Base-by-base conservation (phyloP, 2,888 invertebrate genomes). In the Idaea aversata region DNA sequence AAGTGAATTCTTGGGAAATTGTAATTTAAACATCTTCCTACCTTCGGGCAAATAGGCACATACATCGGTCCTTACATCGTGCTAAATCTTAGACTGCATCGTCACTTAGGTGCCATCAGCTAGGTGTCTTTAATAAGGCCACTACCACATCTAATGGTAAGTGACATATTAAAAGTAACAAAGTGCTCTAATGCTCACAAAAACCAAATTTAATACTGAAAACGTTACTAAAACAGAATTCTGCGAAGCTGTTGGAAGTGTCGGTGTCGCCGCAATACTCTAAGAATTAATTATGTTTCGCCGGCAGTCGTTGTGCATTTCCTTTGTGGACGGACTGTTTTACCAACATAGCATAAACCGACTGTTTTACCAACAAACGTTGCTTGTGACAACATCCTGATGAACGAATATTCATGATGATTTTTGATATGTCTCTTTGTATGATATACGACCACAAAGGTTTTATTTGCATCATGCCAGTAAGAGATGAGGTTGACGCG, bases 251-350 rank as follows among this genome's bases (percentile, higher is more conserved):
- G 47, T 47, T 47, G 10, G 47, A 10, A 13, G 47, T 47, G 13
- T 47, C 47, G 47, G 47, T 47, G 47, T 47, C 47, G 47, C 47
- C 47, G 10, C 47, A 47, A 47, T 47, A 47, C 47, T 47, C 47
- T 47, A 47, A 47, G 47, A 47, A 47, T 47, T 47, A 47, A 47
- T 47, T 47, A 47, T 13, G 47, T 47, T 47, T 47, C 47, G 47
- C 47, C 47, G 47, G 47, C 47, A 47, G 47, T 47, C 47, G 47
- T 47, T 47, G 47, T 47, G 47, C 47, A 47, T 47, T 47, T 47
- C 47, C 47, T 47, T 47, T 47, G 47, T 47, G 47, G 36, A 36
- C 36, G 36, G 6, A 13, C 47, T 47, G 47, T 47, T 47, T 47
- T 47, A 47, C 47, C 47, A 13, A 47, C 47, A 47, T 10, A 47